Evolutionary conservation across 2,888 invertebrate species (phyloP).

Genomic region (Amblyjoppa fuscipennis): DNA sequence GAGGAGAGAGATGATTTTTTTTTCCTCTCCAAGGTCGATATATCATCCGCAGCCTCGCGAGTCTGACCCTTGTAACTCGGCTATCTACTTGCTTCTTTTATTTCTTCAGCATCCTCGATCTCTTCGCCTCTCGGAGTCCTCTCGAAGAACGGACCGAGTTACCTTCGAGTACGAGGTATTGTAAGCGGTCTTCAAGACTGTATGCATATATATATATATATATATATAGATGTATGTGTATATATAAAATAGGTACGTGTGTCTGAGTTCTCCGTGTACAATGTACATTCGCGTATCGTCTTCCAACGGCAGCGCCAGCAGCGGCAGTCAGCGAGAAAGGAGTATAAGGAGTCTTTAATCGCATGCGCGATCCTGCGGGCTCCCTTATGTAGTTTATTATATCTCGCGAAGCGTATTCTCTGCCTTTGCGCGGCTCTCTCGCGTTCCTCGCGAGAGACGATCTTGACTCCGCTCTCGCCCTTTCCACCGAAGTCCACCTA

Average conservation of each 20-base stretch:
- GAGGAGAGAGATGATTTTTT: neutral
- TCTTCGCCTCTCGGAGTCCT: neutral
- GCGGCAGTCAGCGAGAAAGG: conserved; percentile 20
- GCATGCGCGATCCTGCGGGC: conserved; percentile 69
- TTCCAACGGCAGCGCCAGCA: conserved; percentile 42
- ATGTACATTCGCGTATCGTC: conserved; percentile 37
- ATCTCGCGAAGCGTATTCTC: conserved; percentile 66
- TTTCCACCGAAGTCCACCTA: conserved; percentile 29
- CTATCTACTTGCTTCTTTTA: conserved; percentile 12
- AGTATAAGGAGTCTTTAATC: conserved; percentile 65
- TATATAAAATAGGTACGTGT: too few species aligned
- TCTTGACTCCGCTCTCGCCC: conserved; percentile 22
- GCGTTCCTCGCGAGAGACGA: conserved; percentile 37
- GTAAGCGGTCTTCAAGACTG: neutral
- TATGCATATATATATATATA: neutral
- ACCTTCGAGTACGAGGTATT: conserved; percentile 16
- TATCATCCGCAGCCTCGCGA: conserved; percentile 9
- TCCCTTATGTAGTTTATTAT: conserved; percentile 70
- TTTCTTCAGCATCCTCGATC: conserved; percentile 18
- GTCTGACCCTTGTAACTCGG: conserved; percentile 35
- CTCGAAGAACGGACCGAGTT: neutral
- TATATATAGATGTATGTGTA: too few species aligned
- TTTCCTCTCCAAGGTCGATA: neutral
- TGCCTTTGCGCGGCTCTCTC: conserved; percentile 10
- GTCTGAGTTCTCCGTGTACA: conserved; percentile 11